Evolutionary conservation across 2,888 invertebrate species (phyloP), one percentile per base, ranked within the genome.

Genomic region (Clistopyga incitator): DNA sequence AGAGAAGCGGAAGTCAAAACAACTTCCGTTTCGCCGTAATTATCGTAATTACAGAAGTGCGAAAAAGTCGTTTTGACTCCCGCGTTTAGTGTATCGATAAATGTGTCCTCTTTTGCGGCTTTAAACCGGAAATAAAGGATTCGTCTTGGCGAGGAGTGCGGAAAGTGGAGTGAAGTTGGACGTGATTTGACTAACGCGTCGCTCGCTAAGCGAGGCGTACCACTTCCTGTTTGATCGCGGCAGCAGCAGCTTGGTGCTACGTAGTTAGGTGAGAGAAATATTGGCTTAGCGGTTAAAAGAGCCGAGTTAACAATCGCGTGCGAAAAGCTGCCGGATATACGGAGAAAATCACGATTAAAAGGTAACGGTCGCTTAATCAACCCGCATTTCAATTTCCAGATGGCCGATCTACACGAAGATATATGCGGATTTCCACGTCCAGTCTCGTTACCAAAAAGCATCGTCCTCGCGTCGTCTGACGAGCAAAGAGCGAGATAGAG

Each of bases 261-360:
- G 87, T 87, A 89, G 90, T 91, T 90, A 91, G 91, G 91, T 91
- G 88, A 91, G 88, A 91, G 86, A 6, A 84, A 86, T 80, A 85
- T 67, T 75, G 47, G 25, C 23, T 42, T 78, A 71, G 29, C 52
- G 4, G n/a, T n/a, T 29, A 6, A 34, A 61, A 84, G 80, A 47
- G 15, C n/a, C 72, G 78, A 45, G 65, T 72, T 74, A 4, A 74
- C 52, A 10, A 52, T 23, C 59, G 65, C 68, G 70, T 61, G 56
- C 79, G 71, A 59, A 75, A 84, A 56, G 65, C 82, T 71, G 74
- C 83, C 82, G 83, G 86, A 89, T 89, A 87, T 85, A 59, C 50
- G 78, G 86, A 86, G 86, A 87, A 85, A 87, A 85, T 85, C 79
- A 34, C 81, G 70, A 71, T 72, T 18, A 61, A 78, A 85, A 88